A percentile compares a stretch with the other conserved stretches of the same genome.
Evolutionary conservation across 2,113 vertebrate species (phyloP).

Genomic region (Grammomys surdaster): DNA sequence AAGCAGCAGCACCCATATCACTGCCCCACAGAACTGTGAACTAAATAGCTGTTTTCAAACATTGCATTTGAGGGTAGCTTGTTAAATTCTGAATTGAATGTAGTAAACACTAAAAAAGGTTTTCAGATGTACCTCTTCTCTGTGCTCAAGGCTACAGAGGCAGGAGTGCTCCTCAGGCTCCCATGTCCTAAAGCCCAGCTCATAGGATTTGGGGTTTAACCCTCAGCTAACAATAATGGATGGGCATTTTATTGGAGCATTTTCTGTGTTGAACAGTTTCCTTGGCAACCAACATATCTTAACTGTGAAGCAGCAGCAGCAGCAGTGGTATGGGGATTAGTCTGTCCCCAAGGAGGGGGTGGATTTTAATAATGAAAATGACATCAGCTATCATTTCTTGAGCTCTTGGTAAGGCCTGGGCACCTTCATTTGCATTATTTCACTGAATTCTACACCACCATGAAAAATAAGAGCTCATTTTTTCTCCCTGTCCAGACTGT

Average conservation of each 20-base stretch:
- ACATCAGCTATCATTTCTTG: slow-evolving; percentile 49
- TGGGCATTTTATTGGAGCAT: not conserved
- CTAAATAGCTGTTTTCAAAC: not conserved
- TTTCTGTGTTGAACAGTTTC: slow-evolving; percentile 42
- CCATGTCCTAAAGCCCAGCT: not conserved
- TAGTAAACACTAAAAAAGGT: not conserved
- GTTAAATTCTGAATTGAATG: slow-evolving; percentile 10
- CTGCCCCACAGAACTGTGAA: not conserved
- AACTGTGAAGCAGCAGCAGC: not conserved
- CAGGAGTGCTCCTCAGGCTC: not conserved
- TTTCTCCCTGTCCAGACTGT: not conserved
- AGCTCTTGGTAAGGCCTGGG: not conserved
- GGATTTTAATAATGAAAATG: slow-evolving; percentile 55
- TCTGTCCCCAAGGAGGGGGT: not conserved
- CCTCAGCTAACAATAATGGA: slow-evolving; percentile 1
- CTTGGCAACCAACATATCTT: slow-evolving; percentile 45
- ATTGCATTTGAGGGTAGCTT: not conserved
- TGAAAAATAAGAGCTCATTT: not conserved
- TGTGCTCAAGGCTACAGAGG: not conserved
- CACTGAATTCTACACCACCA: slow-evolving; percentile 9
- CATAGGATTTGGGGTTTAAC: not conserved
- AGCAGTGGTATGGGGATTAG: not conserved
- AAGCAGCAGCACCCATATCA: not conserved
- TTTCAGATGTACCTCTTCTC: not conserved
- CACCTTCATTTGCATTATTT: slow-evolving; percentile 44